Evolutionary conservation across 1,140 invertebrate genomes (phyloP).

Genomic region (Eurosta solidaginis): DNA sequence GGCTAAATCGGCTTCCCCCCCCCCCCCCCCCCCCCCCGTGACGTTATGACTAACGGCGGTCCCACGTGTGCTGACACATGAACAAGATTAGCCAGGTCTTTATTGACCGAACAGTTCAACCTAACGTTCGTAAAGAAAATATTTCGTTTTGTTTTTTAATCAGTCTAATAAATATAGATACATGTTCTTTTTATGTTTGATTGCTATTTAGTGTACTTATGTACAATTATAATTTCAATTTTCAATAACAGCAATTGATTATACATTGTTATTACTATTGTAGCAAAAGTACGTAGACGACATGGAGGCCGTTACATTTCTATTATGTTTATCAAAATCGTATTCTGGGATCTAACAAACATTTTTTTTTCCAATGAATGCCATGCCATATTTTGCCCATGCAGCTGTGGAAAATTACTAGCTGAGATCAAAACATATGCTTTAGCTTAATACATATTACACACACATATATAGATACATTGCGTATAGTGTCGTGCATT

Average conservation of each 20-base stretch:
- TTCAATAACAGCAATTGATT: slow-evolving; percentile 18
- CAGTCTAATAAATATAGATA: neutral
- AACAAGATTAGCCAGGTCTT: too few relatives aligned
- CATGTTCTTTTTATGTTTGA: neutral
- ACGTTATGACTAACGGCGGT: too few relatives aligned
- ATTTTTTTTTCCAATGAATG: neutral
- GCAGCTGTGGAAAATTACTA: neutral
- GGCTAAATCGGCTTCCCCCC: too few relatives aligned
- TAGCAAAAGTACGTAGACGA: neutral
- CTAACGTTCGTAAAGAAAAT: too few relatives aligned
- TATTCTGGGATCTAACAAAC: too few relatives aligned
- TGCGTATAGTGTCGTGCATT: neutral
- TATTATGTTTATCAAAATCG: too few relatives aligned
- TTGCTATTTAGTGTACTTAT: neutral
- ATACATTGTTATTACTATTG: neutral
- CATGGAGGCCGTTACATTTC: neutral
- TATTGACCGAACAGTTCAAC: too few relatives aligned
- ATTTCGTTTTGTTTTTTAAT: too few relatives aligned
- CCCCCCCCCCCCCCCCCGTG: too few relatives aligned
- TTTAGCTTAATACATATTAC: neutral
- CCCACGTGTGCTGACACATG: too few relatives aligned
- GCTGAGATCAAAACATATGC: neutral
- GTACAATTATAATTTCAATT: slow-evolving; percentile 11
- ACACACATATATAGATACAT: neutral
- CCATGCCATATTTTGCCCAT: neutral